phyloP scores from a whole-genome alignment of 2,888 invertebrate species.

The Molanna angustata region DNA sequence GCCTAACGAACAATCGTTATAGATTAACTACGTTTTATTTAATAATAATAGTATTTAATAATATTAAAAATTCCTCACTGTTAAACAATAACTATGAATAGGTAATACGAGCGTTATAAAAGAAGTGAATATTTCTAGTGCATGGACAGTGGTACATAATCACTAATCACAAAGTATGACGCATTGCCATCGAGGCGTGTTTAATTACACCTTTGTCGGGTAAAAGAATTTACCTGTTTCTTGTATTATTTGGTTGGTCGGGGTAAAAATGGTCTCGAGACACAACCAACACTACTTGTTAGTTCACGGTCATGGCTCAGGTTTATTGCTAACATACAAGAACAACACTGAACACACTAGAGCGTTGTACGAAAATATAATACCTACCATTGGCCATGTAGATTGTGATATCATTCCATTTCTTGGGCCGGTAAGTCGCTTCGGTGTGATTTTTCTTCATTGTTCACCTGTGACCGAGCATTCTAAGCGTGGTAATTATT shows the following conservation, averaged over 20 bases:
- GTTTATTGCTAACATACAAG: not conserved
- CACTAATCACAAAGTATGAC: constrained; percentile 11
- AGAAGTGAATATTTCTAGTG: not conserved
- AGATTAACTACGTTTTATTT: no score
- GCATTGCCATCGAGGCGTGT: constrained; percentile 8
- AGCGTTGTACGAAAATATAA: not conserved
- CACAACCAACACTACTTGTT: no score
- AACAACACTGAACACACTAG: not conserved
- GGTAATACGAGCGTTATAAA: not conserved
- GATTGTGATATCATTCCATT: no score
- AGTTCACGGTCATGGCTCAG: not conserved
- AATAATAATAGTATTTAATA: no score
- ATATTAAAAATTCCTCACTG: no score
- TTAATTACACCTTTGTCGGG: constrained; percentile 6
- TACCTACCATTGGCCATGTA: no score
- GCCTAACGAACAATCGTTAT: no score
- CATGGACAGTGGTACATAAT: not conserved
- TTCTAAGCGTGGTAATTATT: not conserved
- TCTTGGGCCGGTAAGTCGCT: not conserved
- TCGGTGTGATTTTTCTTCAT: not conserved
- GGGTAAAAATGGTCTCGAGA: not conserved
- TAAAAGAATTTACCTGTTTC: constrained; percentile 8
- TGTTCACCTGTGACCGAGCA: not conserved
- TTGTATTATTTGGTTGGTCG: constrained; percentile 3
- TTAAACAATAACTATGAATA: not conserved